Evolutionary conservation across 2,888 invertebrate species (phyloP).

Genomic region (Apodemia hepburni): DNA sequence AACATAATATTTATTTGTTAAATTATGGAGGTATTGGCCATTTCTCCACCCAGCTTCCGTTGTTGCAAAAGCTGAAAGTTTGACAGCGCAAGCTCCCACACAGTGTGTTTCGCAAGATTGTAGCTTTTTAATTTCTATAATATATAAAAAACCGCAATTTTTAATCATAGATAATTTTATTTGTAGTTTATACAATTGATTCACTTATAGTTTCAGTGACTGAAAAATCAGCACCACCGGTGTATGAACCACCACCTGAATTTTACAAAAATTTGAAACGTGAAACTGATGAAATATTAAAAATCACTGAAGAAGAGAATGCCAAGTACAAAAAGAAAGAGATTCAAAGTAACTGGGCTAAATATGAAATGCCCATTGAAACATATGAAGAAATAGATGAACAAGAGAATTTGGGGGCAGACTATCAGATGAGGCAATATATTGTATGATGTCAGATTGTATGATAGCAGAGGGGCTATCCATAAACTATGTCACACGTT

Average conservation of each 20-base stretch:
- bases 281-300: conserved; percentile 69
- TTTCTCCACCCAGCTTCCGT: too few relatives aligned
- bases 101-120: too few relatives aligned
- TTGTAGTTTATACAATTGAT: not conserved
- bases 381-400: conserved; percentile 69
- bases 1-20: too few relatives aligned
- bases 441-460: not conserved
- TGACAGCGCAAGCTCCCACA: too few relatives aligned
- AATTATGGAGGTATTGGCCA: too few relatives aligned
- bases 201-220: conserved; percentile 39
- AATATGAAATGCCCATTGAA: conserved; percentile 72
- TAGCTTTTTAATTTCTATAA: too few relatives aligned
- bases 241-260: conserved; percentile 56
- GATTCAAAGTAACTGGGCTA: conserved; percentile 72
- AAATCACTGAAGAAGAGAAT: conserved; percentile 66
- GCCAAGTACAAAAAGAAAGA: conserved; percentile 71
- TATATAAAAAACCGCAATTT: too few relatives aligned
- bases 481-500: too few relatives aligned
- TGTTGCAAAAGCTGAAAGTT: too few relatives aligned
- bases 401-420: conserved; percentile 65
- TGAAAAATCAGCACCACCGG: conserved; percentile 44
- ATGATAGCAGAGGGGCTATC: too few relatives aligned
- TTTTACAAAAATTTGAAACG: conserved; percentile 62
- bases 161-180: too few relatives aligned
- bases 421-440: conserved; percentile 58